phyloP scores from a whole-genome alignment of 2,888 invertebrate species.

The Cryptocephalus primarius region DNA sequence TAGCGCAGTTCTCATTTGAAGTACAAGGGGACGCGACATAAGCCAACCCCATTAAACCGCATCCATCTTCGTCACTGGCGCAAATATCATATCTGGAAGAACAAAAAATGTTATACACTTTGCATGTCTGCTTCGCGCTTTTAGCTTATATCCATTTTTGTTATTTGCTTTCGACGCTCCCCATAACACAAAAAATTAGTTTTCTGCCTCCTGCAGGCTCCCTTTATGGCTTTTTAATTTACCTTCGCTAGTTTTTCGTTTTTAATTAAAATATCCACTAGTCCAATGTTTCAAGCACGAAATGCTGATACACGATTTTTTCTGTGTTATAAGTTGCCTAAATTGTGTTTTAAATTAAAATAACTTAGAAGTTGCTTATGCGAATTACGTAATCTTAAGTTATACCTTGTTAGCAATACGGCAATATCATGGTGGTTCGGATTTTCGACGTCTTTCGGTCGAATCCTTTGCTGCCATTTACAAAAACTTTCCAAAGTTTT shows the following conservation, averaged over 20 bases:
- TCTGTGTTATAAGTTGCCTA: no score
- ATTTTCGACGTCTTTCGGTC: conserved; percentile 43
- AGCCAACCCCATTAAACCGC: conserved; percentile 54
- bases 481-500: conserved; percentile 52
- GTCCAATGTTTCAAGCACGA: no score
- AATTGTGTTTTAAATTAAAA: no score
- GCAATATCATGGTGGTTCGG: conserved; percentile 53
- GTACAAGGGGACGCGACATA: conserved; percentile 56
- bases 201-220: no score
- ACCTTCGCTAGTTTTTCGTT: no score
- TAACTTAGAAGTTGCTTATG: no score
- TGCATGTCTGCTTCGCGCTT: neutral
- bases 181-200: no score
- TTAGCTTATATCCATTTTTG: neutral
- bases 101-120: neutral
- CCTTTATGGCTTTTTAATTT: no score
- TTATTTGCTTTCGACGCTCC: no score
- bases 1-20: conserved; percentile 48
- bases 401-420: conserved; percentile 43
- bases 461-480: conserved; percentile 49
- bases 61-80: conserved; percentile 37
- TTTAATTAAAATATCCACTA: no score
- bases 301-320: no score
- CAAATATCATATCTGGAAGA: conserved; percentile 43
- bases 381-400: neutral